These are phyloP conservation scores for Entomyzon cyanotis DNA, from an alignment of 2,113 vertebrate genomes.

Conservation along the genomic window DNA sequence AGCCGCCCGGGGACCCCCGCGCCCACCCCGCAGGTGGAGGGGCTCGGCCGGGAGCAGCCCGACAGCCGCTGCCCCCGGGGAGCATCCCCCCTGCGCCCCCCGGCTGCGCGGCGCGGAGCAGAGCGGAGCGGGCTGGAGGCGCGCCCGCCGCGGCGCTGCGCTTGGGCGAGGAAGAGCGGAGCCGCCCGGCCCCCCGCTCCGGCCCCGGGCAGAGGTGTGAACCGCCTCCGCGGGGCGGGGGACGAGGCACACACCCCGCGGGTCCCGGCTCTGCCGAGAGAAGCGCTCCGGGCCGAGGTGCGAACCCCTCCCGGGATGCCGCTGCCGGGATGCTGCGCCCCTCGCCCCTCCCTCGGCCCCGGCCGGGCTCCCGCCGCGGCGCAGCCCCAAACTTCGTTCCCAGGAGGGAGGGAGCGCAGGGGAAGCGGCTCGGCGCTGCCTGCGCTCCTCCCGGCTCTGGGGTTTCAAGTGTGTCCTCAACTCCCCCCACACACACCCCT, in stretches of 20 bases:
- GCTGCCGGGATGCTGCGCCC: background rate
- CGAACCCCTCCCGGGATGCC: background rate
- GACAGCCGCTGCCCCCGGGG: no score
- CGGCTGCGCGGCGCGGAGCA: background rate
- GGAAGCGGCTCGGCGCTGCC: background rate
- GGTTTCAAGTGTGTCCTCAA: conserved; percentile 44
- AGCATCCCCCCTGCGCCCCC: no score
- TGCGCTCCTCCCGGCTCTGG: conserved; percentile 5
- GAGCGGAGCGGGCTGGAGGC: background rate
- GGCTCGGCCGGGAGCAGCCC: no score
- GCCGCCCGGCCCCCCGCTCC: background rate
- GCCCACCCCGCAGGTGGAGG: no score
- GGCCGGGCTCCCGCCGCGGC: background rate
- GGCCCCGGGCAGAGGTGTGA: background rate
- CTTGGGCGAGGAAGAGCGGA: background rate
- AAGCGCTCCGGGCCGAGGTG: background rate
- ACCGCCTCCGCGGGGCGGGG: background rate
- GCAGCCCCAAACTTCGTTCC: conserved; percentile 23
- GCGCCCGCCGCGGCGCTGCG: background rate
- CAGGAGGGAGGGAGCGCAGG: background rate
- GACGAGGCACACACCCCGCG: background rate
- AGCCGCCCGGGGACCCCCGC: no score
- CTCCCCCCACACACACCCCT: background rate
- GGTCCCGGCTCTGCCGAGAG: background rate
- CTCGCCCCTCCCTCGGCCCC: background rate